These are phyloP conservation scores for Odontocerum albicorne DNA, from an alignment of 2,888 invertebrate genomes.

Conservation along the genomic window DNA sequence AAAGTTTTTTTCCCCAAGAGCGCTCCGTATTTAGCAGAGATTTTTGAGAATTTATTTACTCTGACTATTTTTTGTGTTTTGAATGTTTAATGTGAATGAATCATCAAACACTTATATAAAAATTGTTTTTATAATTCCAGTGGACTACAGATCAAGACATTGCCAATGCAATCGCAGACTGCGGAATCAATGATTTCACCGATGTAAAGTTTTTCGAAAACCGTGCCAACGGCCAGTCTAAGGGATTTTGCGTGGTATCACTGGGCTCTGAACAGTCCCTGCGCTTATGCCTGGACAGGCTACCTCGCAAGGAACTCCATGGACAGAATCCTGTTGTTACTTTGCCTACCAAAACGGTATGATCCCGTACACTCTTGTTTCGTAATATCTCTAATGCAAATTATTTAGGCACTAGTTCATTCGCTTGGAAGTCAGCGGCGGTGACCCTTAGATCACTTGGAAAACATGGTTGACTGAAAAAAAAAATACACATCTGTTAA, in stretches of 20 bases:
- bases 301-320: constrained; percentile 94
- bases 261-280: constrained; percentile 91
- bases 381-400: no score
- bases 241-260: constrained; percentile 96
- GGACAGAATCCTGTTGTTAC: constrained; percentile 95
- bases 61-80: no score
- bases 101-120: no score
- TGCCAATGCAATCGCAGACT: constrained; percentile 82
- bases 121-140: constrained; percentile 55
- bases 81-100: no score
- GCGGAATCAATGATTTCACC: constrained; percentile 90
- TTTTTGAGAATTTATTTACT: no score
- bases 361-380: constrained; percentile 5
- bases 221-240: constrained; percentile 96
- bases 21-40: no score
- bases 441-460: no score
- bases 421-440: no score
- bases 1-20: no score
- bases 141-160: constrained; percentile 99
- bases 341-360: constrained; percentile 89
- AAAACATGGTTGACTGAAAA: no score
- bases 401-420: no score
- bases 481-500: no score
- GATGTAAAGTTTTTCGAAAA: constrained; percentile 99
- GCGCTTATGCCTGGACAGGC: constrained; percentile 85